phyloP scores from a whole-genome alignment of 2,888 invertebrate species.

The Herminia tarsipennalis region DNA sequence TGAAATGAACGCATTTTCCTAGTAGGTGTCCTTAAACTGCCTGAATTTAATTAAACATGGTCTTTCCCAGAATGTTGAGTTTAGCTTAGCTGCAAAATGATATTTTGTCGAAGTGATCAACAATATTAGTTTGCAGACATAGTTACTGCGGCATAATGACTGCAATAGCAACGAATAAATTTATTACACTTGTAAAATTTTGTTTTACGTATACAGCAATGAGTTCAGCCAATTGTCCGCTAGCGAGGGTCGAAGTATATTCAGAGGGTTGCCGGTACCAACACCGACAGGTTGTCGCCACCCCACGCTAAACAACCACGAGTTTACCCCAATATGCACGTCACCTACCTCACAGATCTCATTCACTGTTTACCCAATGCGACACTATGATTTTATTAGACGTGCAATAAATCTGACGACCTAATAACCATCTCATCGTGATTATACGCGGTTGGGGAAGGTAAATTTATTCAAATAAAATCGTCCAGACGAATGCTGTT shows the following conservation, averaged over 20 bases:
- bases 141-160: slow-evolving; percentile 26
- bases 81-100: too few species aligned
- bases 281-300: slow-evolving; percentile 59
- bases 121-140: slow-evolving; percentile 26
- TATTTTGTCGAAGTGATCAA: slow-evolving; percentile 28
- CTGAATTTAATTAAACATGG: too few species aligned
- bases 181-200: slow-evolving; percentile 39
- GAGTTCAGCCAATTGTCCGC: slow-evolving; percentile 38
- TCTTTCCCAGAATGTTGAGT: too few species aligned
- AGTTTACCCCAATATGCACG: slow-evolving; percentile 24
- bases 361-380: slow-evolving; percentile 59
- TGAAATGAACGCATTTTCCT: too few species aligned
- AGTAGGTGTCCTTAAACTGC: too few species aligned
- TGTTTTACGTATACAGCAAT: slow-evolving; percentile 28
- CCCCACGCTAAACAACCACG: slow-evolving; percentile 39
- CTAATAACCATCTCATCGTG: slow-evolving; percentile 51
- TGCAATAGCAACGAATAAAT: slow-evolving; percentile 28
- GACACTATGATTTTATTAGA: slow-evolving; percentile 52
- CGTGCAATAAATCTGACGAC: slow-evolving; percentile 53
- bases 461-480: slow-evolving; percentile 56
- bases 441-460: slow-evolving; percentile 47
- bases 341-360: slow-evolving; percentile 24
- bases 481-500: slow-evolving; percentile 31
- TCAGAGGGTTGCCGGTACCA: slow-evolving; percentile 47
- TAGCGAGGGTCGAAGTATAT: slow-evolving; percentile 35